These are phyloP conservation scores for Alloplasta piceator DNA, from an alignment of 2,888 invertebrate species.

Conservation along the genomic window DNA sequence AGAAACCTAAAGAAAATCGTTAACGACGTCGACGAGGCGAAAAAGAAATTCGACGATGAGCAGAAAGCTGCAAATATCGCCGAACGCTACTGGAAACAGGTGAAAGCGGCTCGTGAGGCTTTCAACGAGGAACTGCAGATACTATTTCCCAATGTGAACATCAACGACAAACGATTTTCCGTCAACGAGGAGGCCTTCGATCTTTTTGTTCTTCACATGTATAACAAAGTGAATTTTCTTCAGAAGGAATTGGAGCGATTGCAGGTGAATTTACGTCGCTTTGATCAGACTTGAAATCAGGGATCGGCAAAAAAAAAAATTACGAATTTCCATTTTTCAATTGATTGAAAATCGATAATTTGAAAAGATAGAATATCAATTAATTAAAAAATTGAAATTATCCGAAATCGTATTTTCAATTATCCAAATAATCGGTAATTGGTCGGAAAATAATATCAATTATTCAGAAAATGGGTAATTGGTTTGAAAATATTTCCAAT, in stretches of 20 bases:
- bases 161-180: slow-evolving; percentile 87
- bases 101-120: slow-evolving; percentile 86
- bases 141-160: slow-evolving; percentile 89
- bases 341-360: too few species aligned
- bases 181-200: slow-evolving; percentile 89
- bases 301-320: too few species aligned
- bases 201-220: slow-evolving; percentile 91
- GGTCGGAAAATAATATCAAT: too few species aligned
- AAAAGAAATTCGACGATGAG: slow-evolving; percentile 86
- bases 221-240: slow-evolving; percentile 89
- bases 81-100: slow-evolving; percentile 93
- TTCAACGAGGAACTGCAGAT: slow-evolving; percentile 88
- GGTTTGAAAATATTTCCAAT: too few species aligned
- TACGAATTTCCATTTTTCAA: too few species aligned
- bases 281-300: not conserved
- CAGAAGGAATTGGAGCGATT: slow-evolving; percentile 91
- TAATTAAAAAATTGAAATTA: too few species aligned
- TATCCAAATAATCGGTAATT: too few species aligned
- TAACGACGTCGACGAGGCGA: slow-evolving; percentile 86
- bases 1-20: slow-evolving; percentile 82
- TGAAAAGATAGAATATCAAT: too few species aligned
- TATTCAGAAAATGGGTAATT: too few species aligned
- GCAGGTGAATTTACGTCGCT: slow-evolving; percentile 83
- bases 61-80: slow-evolving; percentile 86
- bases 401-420: too few species aligned